phyloP scores from a whole-genome alignment of 2,113 vertebrate species.

The Delphinapterus leucas region DNA sequence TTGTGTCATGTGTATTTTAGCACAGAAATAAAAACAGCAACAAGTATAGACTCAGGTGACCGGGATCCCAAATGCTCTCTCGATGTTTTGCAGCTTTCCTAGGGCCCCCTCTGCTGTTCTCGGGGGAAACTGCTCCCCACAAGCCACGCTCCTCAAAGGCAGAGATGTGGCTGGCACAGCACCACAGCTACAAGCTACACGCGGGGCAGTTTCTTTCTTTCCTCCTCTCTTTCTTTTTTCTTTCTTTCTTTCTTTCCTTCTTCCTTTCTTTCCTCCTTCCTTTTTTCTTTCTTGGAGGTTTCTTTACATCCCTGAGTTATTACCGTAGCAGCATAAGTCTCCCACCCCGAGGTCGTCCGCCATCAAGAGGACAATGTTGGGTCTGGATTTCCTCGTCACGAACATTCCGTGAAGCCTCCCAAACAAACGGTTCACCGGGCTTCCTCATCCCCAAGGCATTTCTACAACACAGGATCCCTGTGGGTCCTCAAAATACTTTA shows the following conservation, averaged over 20 bases:
- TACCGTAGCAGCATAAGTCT: slow-evolving; percentile 90
- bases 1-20: fast-evolving
- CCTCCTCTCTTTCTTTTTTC: too few species aligned
- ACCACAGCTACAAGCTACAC: too few species aligned
- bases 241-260: too few species aligned
- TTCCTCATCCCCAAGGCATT: not conserved
- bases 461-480: not conserved
- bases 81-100: not conserved
- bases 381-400: slow-evolving; percentile 47
- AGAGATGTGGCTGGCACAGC: too few species aligned
- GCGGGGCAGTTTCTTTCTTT: not conserved
- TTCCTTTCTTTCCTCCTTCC: not conserved
- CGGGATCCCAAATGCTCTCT: fast-evolving
- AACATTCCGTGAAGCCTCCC: fast-evolving
- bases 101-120: not conserved
- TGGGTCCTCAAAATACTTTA: not conserved
- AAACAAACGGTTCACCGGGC: not conserved
- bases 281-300: fast-evolving
- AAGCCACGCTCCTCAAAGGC: not conserved
- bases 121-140: not conserved
- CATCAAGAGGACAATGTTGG: slow-evolving; percentile 90
- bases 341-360: slow-evolving; percentile 78
- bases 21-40: not conserved
- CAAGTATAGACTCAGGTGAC: too few species aligned
- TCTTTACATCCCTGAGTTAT: slow-evolving; percentile 85